Evolutionary conservation across 1,140 invertebrate genomes (phyloP), one percentile per base, ranked within the genome.

Genomic region (Diploscapter pachys): DNA sequence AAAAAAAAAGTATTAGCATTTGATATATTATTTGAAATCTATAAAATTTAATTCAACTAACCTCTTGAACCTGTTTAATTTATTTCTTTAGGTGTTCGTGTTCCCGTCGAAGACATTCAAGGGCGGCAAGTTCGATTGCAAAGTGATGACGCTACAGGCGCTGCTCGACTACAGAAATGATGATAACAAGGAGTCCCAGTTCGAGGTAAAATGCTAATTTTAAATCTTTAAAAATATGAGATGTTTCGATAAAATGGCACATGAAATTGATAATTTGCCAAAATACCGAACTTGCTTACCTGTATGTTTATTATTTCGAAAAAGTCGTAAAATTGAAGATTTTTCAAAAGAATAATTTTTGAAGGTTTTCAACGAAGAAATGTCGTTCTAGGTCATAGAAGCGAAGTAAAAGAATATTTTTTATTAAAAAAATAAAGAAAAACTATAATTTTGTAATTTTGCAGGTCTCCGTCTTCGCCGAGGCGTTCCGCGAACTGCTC

Each of bases 401-500:
- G 2, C 2, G 57, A 9, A 13, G 9, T 59, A 11, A 13, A 9
- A 11, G 9, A 11, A 13, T 13, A 11, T 13, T 59, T 9, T 59
- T 59, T 59, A 13, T 59, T 59, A 11, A 59, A 13, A 59, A 11
- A 11, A 11, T 11, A 2, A 9, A 13, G 13, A 59, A 59, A 9
- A 13, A 59, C 57, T 73, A 66, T 73, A 66, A 76, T 79, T 48
- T 31, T 67, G 88, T 87, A 90, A 31, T 0, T 31, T 31, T 31
- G 31, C 31, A 31, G 31, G 31, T 96, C 3, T 95, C 93, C 11
- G 88, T 96, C 3, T 96, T 96, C 88, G 93, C 93, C 13, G 93
- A 96, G 87, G 86, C 95, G 3, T 95, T 97, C 86, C 93, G 96
- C 84, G 94, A 96, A 87, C 95, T 97, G 93, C 85, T 96, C 57